Conservation (phyloP, 2,797 vertebrate species). For the Crypturellus tataupa region DNA sequence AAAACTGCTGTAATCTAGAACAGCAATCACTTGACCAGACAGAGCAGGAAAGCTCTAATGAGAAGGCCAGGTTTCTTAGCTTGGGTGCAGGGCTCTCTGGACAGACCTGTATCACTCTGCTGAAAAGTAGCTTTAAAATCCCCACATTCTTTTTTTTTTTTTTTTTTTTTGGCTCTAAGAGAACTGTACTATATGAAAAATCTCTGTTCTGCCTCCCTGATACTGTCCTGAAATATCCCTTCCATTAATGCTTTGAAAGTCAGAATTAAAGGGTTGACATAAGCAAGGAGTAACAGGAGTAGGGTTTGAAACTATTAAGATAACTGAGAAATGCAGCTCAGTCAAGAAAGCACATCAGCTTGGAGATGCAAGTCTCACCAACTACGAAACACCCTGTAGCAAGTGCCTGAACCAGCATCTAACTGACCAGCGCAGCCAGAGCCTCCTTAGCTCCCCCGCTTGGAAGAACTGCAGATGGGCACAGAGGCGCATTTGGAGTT, state of each 20-base stretch:
- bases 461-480: neutral
- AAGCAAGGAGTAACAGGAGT: neutral
- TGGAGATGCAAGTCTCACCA: rapidly evolving
- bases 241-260: neutral
- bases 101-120: neutral
- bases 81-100: neutral
- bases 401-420: neutral
- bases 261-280: neutral
- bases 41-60: neutral
- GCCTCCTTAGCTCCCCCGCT: neutral
- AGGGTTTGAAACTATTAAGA: neutral
- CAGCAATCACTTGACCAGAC: neutral
- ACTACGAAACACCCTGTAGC: neutral
- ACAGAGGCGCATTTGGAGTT: neutral
- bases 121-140: neutral
- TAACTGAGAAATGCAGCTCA: neutral
- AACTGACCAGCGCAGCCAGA: neutral
- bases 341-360: neutral
- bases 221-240: neutral
- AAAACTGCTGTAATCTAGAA: neutral
- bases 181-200: neutral
- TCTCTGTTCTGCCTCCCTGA: neutral
- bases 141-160: neutral
- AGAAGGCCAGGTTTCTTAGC: neutral
- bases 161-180: neutral